These are phyloP conservation scores for Wasmannia auropunctata DNA, from an alignment of 1,140 invertebrate species.

Conservation along the genomic window DNA sequence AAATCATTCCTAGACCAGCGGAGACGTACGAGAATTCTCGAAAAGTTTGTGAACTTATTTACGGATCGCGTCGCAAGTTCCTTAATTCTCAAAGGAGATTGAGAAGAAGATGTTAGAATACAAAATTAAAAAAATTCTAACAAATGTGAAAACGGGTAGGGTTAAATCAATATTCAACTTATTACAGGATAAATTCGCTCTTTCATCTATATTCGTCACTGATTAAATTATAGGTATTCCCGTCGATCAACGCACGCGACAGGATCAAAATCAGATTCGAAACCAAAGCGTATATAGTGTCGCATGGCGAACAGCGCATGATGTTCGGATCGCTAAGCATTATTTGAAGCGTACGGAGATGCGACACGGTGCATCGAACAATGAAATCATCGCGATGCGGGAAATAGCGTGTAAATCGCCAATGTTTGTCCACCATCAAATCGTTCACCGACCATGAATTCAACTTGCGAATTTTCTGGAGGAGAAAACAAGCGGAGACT, in stretches of 20 bases:
- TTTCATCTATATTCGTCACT: not conserved
- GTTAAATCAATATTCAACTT: not conserved
- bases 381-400: constrained; percentile 18
- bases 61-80: not conserved
- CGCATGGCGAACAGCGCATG: not conserved
- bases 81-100: not conserved
- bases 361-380: constrained; percentile 43
- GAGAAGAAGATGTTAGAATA: not conserved
- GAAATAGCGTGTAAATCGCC: constrained; percentile 55
- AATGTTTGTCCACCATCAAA: constrained; percentile 64
- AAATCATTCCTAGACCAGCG: not conserved
- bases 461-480: not conserved
- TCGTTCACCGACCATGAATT: constrained; percentile 3
- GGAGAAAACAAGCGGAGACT: not conserved
- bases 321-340: constrained; percentile 34
- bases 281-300: constrained; percentile 4
- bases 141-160: not conserved
- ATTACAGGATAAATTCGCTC: not conserved
- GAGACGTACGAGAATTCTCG: not conserved
- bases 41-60: not conserved
- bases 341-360: constrained; percentile 53
- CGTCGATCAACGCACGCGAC: not conserved
- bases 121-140: not conserved
- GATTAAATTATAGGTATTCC: constrained; percentile 30
- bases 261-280: constrained; percentile 32